Base-by-base conservation (phyloP, 2,888 invertebrate species). In the Argynnis bischoffii region DNA sequence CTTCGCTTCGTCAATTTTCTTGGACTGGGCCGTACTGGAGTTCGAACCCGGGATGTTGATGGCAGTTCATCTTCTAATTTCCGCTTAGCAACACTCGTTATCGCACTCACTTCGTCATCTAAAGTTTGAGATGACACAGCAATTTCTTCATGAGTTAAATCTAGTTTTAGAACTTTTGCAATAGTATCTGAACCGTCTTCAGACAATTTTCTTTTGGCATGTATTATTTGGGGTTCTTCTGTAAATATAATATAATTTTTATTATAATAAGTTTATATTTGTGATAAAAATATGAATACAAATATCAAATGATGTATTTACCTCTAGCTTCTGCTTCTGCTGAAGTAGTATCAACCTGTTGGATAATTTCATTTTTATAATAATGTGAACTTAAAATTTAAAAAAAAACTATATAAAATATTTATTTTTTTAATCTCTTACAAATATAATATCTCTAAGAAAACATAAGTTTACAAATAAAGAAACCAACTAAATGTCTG, bases 101-200 rank as follows among this genome's bases (percentile, higher is more conserved):
- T 88, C 69, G 84, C 81, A 0, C 87, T 87, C 1, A 90, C 89
- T 76, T 92, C 90, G 21, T 89, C 83, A 55, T 92, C 92, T 61
- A 92, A 79, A 11, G 78, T 77, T 74, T 91, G 88, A 2, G 85
- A 79, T 21, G 82, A 83, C 0, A 84, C 79, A 2, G 79, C 72
- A 21, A 80, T 77, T 59, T 85, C 83, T 48, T 81, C 78, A 51
- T 82, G 82, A 2, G 77, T 72, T 8, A 82, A 72, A 56, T 88
- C 85, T 5, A 92, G 79, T 76, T 92, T 92, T 70, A 82, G 86
- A 50, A 91, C 82, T 73, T 92, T 92, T 2, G 88, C 80, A 63
- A 55, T 84, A 64, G 76, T 79, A 31, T 85, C 83, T 2, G 72
- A 68, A 2, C 76, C 60, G 15, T 87, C 85, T 6, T 87, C 88